A percentile compares a stretch with the other conserved stretches of the same genome.
These are phyloP conservation scores for Proterorhinus semilunaris DNA, from an alignment of 2,113 vertebrate genomes.

Conservation along the genomic window DNA sequence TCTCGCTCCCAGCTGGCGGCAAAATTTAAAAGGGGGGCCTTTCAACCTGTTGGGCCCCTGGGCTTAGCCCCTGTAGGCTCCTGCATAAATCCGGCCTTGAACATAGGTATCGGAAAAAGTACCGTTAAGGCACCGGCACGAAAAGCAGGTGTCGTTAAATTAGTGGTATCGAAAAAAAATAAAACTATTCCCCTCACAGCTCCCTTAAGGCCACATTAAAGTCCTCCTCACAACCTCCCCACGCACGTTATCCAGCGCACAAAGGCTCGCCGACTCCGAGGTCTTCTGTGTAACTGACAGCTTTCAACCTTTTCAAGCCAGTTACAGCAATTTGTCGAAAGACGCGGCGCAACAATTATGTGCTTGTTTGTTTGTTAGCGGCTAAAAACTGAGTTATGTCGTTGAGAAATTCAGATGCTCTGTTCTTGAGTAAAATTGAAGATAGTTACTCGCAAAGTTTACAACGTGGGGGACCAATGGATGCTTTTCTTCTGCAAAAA, in stretches of 20 bases:
- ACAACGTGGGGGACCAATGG: neutral
- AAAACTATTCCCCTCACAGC: constrained; percentile 7
- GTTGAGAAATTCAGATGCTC: neutral
- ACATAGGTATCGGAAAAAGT: too few relatives aligned
- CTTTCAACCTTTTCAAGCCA: neutral
- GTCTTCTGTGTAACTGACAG: neutral
- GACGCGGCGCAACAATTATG: neutral
- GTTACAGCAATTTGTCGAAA: constrained; percentile 8
- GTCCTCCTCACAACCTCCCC: neutral
- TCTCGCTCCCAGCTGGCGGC: too few relatives aligned
- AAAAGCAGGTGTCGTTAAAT: too few relatives aligned
- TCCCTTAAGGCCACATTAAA: constrained; percentile 26
- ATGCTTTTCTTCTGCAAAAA: neutral
- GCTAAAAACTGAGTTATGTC: neutral
- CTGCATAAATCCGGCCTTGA: too few relatives aligned
- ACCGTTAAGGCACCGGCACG: too few relatives aligned
- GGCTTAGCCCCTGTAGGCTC: too few relatives aligned
- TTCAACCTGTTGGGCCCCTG: too few relatives aligned
- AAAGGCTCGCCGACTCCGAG: neutral
- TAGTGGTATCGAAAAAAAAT: too few relatives aligned
- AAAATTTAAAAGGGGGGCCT: too few relatives aligned
- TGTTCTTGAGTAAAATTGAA: neutral
- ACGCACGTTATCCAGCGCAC: constrained; percentile 30
- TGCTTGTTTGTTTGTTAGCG: constrained; percentile 3
- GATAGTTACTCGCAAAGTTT: neutral